Conservation (phyloP, 2,888 invertebrate genomes). For the Dasypogon diadema region DNA sequence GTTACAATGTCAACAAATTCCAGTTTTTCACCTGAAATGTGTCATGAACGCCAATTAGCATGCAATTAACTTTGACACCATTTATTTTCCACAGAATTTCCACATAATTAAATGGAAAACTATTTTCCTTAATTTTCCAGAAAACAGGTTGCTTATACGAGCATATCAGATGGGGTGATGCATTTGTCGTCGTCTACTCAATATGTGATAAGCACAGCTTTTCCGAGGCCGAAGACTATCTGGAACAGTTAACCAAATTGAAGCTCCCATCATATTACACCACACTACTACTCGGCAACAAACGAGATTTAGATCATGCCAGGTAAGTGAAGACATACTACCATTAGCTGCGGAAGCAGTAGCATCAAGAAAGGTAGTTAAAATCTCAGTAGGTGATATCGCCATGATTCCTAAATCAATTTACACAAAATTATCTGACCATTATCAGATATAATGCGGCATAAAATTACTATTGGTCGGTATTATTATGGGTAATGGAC, state of each 20-base stretch:
- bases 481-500: slow-evolving; percentile 13
- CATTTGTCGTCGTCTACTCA: slow-evolving; percentile 85
- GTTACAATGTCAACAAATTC: too few species aligned
- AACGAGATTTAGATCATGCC: slow-evolving; percentile 83
- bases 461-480: slow-evolving; percentile 16
- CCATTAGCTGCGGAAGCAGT: background rate
- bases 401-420: slow-evolving; percentile 45
- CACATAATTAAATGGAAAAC: slow-evolving; percentile 39
- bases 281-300: slow-evolving; percentile 82
- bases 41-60: slow-evolving; percentile 14
- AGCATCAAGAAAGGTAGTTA: slow-evolving; percentile 34
- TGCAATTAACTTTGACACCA: slow-evolving; percentile 24
- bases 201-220: slow-evolving; percentile 83
- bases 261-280: slow-evolving; percentile 82
- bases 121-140: slow-evolving; percentile 62
- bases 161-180: slow-evolving; percentile 85
- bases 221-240: slow-evolving; percentile 78
- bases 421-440: slow-evolving; percentile 42
- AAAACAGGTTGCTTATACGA: slow-evolving; percentile 81
- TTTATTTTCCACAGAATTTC: background rate
- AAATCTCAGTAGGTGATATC: slow-evolving; percentile 45
- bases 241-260: slow-evolving; percentile 78
- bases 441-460: slow-evolving; percentile 39
- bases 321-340: slow-evolving; percentile 70
- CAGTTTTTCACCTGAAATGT: slow-evolving; percentile 8